Percentiles rank a stretch among this genome's conserved stretches.
phyloP scores from a whole-genome alignment of 2,888 invertebrate species.

The Yponomeuta cagnagella region DNA sequence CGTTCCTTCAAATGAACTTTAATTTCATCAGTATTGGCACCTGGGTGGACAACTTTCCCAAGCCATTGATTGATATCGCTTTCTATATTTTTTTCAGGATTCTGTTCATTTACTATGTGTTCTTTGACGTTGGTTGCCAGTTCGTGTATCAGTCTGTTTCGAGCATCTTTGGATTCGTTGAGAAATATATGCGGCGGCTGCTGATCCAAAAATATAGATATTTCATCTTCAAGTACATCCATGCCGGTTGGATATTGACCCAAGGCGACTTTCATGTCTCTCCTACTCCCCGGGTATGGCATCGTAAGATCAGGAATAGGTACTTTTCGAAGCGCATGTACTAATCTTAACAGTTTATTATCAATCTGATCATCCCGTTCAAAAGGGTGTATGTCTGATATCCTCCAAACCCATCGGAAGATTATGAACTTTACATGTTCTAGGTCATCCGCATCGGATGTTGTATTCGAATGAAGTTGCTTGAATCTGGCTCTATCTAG shows the following conservation, averaged over 20 bases:
- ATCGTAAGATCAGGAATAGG: not conserved
- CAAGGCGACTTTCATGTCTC: not conserved
- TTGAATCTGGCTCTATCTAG: constrained; percentile 35
- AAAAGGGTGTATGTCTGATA: not conserved
- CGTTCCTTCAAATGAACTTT: not conserved
- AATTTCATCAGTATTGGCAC: not conserved
- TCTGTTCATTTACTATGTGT: constrained; percentile 19
- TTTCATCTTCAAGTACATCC: constrained; percentile 43
- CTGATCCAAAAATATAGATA: constrained; percentile 46
- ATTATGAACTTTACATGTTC: not conserved
- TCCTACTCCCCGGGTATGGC: not conserved
- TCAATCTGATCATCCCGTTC: not conserved
- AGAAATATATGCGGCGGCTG: constrained; percentile 35
- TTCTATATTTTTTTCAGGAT: constrained; percentile 33
- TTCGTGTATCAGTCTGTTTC: constrained; percentile 18
- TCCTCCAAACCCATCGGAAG: not conserved
- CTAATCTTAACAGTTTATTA: not conserved
- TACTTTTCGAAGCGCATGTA: not conserved
- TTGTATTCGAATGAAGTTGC: constrained; percentile 23
- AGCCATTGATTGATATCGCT: constrained; percentile 47
- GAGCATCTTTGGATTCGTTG: constrained; percentile 25
- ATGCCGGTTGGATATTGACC: constrained; percentile 18
- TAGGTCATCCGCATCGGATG: not conserved
- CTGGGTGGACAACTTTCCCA: not conserved
- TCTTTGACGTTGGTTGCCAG: not conserved